These are phyloP conservation scores for Athetis lepigone DNA, from an alignment of 2,888 invertebrate species.

Conservation along the genomic window DNA sequence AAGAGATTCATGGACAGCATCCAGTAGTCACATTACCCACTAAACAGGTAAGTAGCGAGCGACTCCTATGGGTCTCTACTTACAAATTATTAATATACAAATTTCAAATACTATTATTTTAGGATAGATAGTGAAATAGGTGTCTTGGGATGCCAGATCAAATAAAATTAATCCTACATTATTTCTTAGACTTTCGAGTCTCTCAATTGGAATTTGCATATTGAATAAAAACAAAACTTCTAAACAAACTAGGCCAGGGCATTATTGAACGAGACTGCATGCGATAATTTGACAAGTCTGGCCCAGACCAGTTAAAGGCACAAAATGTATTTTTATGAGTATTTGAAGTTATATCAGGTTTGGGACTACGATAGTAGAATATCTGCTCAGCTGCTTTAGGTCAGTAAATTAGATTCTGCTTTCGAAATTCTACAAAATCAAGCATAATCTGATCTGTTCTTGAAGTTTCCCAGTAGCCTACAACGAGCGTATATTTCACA, in stretches of 20 bases:
- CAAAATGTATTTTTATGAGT: constrained; percentile 1
- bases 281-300: too few relatives aligned
- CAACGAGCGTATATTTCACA: constrained; percentile 67
- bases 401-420: not conserved
- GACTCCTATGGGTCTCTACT: constrained; percentile 13
- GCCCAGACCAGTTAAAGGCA: not conserved
- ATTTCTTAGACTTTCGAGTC: not conserved
- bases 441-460: not conserved
- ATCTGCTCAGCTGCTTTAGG: not conserved
- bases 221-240: constrained; percentile 7
- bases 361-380: not conserved
- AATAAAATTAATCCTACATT: not conserved
- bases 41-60: constrained; percentile 92
- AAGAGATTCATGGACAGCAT: constrained; percentile 98
- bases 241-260: constrained; percentile 18
- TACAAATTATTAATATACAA: too few relatives aligned
- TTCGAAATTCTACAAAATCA: not conserved
- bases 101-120: too few relatives aligned
- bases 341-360: constrained; percentile 1
- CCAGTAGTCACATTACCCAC: constrained; percentile 98
- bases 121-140: too few relatives aligned
- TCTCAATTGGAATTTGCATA: not conserved
- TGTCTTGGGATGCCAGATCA: not conserved
- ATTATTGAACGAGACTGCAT: not conserved
- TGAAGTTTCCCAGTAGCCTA: constrained; percentile 26